Evolutionary conservation across 1,140 invertebrate genomes (phyloP).

Genomic region (Centruroides sculpturatus): DNA sequence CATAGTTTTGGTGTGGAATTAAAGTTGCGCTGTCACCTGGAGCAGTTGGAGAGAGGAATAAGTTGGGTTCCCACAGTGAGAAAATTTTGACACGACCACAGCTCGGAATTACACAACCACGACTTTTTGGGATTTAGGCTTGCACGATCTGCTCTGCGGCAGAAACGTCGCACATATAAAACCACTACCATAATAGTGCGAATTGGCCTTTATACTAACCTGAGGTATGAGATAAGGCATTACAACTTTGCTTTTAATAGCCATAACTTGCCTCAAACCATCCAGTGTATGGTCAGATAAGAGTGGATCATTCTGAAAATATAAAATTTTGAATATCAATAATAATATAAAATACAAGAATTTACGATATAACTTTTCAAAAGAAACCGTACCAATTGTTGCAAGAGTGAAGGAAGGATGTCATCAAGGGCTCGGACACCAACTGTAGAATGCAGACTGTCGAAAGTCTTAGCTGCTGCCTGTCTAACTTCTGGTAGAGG

Average conservation of each 20-base stretch:
- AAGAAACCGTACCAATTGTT: conserved; percentile 32
- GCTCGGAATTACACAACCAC: too few species aligned
- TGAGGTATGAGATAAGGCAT: conserved; percentile 88
- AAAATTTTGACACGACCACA: too few species aligned
- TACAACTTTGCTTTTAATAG: conserved; percentile 86
- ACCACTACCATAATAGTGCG: too few species aligned
- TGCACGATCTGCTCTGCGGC: too few species aligned
- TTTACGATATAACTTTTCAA: too few species aligned
- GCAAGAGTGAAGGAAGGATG: conserved; percentile 80
- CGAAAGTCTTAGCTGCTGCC: conserved; percentile 93
- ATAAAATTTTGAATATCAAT: conserved; percentile 10
- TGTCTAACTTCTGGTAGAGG: conserved; percentile 78
- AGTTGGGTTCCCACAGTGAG: too few species aligned
- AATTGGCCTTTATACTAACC: conserved; percentile 19
- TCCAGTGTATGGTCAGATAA: conserved; percentile 76
- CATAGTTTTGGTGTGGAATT: too few species aligned
- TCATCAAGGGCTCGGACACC: conserved; percentile 92
- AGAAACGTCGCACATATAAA: too few species aligned
- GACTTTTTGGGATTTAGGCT: too few species aligned
- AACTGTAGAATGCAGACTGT: conserved; percentile 85
- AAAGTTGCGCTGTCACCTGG: too few species aligned
- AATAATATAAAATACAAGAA: too few species aligned
- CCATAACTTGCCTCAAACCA: conserved; percentile 90
- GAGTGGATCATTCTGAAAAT: conserved; percentile 48
- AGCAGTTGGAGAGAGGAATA: too few species aligned